Conservation (phyloP, 2,888 invertebrate species). For the Amblyjoppa proteus region DNA sequence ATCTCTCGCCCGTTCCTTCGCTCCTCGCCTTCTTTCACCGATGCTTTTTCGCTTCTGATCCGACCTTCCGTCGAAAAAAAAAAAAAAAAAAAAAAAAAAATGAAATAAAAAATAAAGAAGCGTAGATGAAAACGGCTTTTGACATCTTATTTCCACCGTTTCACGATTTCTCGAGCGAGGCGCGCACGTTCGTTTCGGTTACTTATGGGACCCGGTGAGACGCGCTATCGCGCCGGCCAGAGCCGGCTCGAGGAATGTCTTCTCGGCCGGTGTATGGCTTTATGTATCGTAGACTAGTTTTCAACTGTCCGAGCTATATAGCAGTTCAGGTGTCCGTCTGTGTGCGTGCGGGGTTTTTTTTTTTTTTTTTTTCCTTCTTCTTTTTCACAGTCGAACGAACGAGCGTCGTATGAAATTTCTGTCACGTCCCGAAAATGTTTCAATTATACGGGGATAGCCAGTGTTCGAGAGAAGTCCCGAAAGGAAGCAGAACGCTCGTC, state of each 20-base stretch:
- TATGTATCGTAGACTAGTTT: slow-evolving; percentile 4
- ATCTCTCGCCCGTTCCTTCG: slow-evolving; percentile 66
- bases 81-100: slow-evolving; percentile 27
- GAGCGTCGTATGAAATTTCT: slow-evolving; percentile 65
- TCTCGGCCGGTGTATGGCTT: slow-evolving; percentile 24
- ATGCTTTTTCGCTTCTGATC: slow-evolving; percentile 47
- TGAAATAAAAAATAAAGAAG: slow-evolving; percentile 13
- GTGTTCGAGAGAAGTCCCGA: slow-evolving; percentile 21
- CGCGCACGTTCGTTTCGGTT: slow-evolving; percentile 62
- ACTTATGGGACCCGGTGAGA: slow-evolving; percentile 52
- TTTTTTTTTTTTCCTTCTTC: slow-evolving; percentile 19
- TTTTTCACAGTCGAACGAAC: slow-evolving; percentile 63
- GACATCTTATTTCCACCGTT: slow-evolving; percentile 68
- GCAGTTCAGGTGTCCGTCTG: neutral
- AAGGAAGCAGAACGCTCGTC: slow-evolving; percentile 16
- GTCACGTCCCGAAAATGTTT: slow-evolving; percentile 67
- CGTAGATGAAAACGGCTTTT: slow-evolving; percentile 57
- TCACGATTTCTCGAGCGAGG: slow-evolving; percentile 44
- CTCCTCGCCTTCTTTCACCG: slow-evolving; percentile 21
- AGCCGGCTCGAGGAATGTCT: slow-evolving; percentile 53
- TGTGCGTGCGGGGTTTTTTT: neutral
- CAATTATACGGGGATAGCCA: slow-evolving; percentile 53
- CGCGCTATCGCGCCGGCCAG: slow-evolving; percentile 20
- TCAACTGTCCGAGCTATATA: slow-evolving; percentile 2
- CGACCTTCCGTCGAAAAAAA: slow-evolving; percentile 38